Percentiles rank a stretch among this genome's conserved stretches.
Evolutionary conservation across 2,113 vertebrate species (phyloP).

Genomic region (Tetrao urogallus): DNA sequence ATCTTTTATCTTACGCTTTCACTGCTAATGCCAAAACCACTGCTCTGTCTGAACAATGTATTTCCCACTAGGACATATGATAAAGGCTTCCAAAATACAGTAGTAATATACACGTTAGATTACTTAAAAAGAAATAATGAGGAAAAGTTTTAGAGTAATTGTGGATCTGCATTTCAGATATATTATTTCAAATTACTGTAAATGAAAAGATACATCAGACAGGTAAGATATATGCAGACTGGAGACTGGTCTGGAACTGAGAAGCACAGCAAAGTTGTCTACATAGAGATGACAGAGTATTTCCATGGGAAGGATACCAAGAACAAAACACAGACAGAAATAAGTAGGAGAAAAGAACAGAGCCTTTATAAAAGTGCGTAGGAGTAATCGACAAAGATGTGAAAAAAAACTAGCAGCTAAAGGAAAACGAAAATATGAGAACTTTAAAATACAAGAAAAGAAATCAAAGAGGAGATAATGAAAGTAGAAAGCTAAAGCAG

Average conservation of each 20-base stretch:
- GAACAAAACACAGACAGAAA: background rate
- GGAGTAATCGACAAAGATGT: background rate
- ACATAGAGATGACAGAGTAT: no score
- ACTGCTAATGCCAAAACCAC: background rate
- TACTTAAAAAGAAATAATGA: background rate
- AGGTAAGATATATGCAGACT: background rate
- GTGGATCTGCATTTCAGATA: background rate
- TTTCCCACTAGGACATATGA: background rate
- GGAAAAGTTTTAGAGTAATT: background rate
- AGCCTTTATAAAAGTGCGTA: background rate
- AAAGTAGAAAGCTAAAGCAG: background rate
- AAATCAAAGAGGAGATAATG: background rate
- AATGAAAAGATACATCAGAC: background rate
- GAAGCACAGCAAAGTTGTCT: background rate
- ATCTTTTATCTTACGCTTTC: background rate
- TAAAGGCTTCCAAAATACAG: background rate
- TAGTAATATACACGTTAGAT: rapidly evolving
- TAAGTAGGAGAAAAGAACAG: background rate
- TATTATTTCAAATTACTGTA: background rate
- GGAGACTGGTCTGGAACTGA: background rate
- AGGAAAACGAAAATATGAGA: background rate
- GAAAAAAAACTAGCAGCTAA: background rate
- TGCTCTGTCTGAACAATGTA: background rate
- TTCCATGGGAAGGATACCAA: background rate
- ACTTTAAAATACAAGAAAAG: background rate